A percentile compares a stretch with the other conserved stretches of the same genome.
Evolutionary conservation across 1,140 invertebrate species (phyloP).

Genomic region (Mizuhopecten yessoensis): DNA sequence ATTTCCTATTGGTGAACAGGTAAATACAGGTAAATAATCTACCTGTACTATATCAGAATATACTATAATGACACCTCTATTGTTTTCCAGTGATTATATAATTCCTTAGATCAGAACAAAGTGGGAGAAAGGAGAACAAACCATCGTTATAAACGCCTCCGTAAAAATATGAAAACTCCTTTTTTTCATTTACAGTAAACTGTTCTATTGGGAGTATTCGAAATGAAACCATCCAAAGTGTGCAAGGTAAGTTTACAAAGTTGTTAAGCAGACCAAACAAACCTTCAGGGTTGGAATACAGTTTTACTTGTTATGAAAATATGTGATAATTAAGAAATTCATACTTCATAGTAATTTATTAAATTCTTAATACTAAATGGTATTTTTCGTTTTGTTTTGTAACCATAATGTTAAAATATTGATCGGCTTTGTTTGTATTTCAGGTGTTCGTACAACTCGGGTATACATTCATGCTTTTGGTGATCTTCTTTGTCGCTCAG

Average conservation of each 20-base stretch:
- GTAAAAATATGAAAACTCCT: not conserved
- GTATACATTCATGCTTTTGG: not conserved
- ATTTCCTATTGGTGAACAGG: no score
- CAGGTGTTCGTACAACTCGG: not conserved
- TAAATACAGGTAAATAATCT: no score
- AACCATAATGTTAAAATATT: not conserved
- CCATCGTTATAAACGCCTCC: no score
- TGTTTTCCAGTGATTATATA: not conserved
- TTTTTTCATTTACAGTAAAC: not conserved
- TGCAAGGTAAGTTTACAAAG: not conserved
- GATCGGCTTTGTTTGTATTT: not conserved
- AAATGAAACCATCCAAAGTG: not conserved
- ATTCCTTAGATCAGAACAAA: no score
- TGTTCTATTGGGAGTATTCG: not conserved
- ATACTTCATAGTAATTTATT: not conserved
- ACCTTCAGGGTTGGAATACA: not conserved
- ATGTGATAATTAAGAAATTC: not conserved
- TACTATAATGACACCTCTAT: no score
- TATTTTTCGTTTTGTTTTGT: not conserved
- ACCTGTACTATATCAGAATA: no score
- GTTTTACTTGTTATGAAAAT: not conserved
- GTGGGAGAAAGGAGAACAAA: no score
- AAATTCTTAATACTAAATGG: not conserved
- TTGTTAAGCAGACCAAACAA: no score
- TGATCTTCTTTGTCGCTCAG: not conserved